A percentile compares a stretch with the other conserved stretches of the same genome.
phyloP scores from a whole-genome alignment of 2,797 vertebrate species.

The Coluber constrictor region DNA sequence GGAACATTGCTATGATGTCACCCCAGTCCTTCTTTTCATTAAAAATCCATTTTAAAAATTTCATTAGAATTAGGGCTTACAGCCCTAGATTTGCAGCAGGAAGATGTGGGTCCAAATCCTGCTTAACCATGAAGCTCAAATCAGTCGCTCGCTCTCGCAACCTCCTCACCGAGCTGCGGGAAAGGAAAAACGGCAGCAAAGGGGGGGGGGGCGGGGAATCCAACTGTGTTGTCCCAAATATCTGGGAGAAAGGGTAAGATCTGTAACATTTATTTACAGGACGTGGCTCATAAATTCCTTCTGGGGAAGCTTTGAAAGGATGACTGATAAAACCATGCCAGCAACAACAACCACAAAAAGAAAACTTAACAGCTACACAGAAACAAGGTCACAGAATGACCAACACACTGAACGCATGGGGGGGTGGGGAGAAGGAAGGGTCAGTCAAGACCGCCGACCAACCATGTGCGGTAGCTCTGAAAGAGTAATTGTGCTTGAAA shows the following conservation, averaged over 20 bases:
- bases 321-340: not conserved
- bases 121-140: not conserved
- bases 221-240: not conserved
- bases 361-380: not conserved
- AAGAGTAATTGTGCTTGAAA: not conserved
- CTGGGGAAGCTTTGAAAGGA: not conserved
- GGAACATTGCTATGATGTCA: not conserved
- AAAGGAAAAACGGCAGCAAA: not conserved
- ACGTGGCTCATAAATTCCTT: not conserved
- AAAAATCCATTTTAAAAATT: not conserved
- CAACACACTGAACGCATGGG: not conserved
- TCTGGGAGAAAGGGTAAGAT: not conserved
- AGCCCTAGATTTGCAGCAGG: too few relatives aligned
- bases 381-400: not conserved
- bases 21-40: not conserved
- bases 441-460: not conserved
- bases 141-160: not conserved
- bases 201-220: too few relatives aligned
- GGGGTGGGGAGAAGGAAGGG: not conserved
- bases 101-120: not conserved
- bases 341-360: not conserved
- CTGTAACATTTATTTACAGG: not conserved
- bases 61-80: not conserved
- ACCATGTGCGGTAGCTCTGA: not conserved
- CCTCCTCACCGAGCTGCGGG: not conserved